Evolutionary conservation across 2,888 invertebrate genomes (phyloP), one percentile per base, ranked within the genome.

Genomic region (Acholoe squamosa): DNA sequence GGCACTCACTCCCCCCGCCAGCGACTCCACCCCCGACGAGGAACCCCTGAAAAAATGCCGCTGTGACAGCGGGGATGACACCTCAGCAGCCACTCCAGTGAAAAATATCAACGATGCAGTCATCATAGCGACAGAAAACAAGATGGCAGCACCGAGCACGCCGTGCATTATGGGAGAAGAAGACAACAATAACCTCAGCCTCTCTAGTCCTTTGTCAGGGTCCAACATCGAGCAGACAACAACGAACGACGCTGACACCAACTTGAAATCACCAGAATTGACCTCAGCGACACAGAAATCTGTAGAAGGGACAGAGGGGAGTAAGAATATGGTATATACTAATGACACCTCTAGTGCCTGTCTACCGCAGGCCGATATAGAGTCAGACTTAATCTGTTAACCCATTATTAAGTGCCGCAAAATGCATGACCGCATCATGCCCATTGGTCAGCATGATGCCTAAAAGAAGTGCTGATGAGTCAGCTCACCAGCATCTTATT

Each of bases 21-120:
- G 91, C 31, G 91, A 90, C 28, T 84, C n/a, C 31, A 33, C 80
- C 34, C 54, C 77, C 25, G 71, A 33, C 19, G 77, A 77, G 51
- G 92, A 91, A 54, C 92, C 92, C 34, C 51, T 77, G 33, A 92
- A 92, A 56, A 88, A 86, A 52, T 91, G 89, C 43, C 80, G 91
- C 51, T 91, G 91, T 33, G 90, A 91, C 33, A 88, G 28, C 10
- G 91, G 56, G 25, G 52, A 31, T 10, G 25, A 19, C 5, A 91
- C 54, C 91, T 92, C 52, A 90, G 91, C 31, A 76, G 31, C 12
- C 84, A 43, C 80, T 5, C 80, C 22, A 43, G 16, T 22, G 34
- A 77, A 28, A n/a, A n/a, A 33, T 34, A 43, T 14, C 80, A 25
- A n/a, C 80, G 80, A 80, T 19, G 16, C 33, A 1, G 61, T 28